Base-by-base conservation (phyloP, 2,888 invertebrate species). In the Tromatobia lineatoria region DNA sequence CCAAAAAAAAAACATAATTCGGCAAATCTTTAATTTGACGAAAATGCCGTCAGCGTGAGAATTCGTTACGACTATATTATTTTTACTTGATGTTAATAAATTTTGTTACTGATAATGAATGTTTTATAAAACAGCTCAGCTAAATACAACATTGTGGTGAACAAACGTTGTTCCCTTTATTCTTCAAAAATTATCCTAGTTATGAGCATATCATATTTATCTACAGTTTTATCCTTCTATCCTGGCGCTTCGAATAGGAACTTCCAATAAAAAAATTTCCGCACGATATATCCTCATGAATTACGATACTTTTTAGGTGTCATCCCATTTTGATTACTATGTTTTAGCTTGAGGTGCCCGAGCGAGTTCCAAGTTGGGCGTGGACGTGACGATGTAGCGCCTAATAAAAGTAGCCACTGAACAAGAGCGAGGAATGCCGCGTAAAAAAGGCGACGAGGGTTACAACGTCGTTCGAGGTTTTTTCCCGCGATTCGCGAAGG, bases 401-500 rank as follows among this genome's bases (percentile, higher is more conserved):
- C 42, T 20, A 23, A 45, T 45, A 67, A 67, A 45, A 42, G 25
- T 25, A 1, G 47, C 15, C 23, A 23, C 20, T 15, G 34, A 57
- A 75, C 76, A 70, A 80, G 75, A 70, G 52, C 13, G 18, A 70
- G 77, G 80, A 85, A 85, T 75, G 82, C 52, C 66, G 71, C 52
- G 45, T 20, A 81, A 78, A 74, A 73, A 64, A 54, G 29, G 15
- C n/a, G 59, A 34, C 45, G 61, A 76, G 45, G 69, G 59, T 47
- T 69, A 81, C 76, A 80, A 83, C 69, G 50, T 57, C 45, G 20
- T 57, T 79, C 45, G 42, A 42, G 18, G 61, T 74, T 71, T 73
- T n/a, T 25, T 52, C 59, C 61, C 15, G 34, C 47, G 83, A 75
- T 80, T 69, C 57, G 57, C 64, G 76, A 71, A 66, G 80, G 64